Percentiles rank a stretch among this genome's conserved stretches.
Evolutionary conservation across 2,797 vertebrate species (phyloP).

Genomic region (Rhadinocentrus ornatus): DNA sequence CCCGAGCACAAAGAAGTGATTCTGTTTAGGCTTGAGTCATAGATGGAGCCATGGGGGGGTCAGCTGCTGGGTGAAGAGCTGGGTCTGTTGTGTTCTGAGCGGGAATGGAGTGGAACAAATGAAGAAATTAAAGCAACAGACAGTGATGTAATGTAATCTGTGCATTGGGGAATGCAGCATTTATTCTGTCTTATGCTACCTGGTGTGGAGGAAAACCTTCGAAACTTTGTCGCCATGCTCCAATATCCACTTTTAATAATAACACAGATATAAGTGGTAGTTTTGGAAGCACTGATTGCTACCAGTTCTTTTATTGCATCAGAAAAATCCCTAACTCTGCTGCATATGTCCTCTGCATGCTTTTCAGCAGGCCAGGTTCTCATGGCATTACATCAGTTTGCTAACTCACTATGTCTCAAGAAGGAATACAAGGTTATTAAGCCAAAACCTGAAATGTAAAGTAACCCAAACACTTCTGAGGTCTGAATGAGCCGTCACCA

Average conservation of each 20-base stretch:
- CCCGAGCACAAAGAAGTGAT: constrained; percentile 71
- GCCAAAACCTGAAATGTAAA: background rate
- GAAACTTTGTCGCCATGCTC: background rate
- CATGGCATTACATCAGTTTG: background rate
- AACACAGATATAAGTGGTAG: background rate
- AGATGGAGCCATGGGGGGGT: constrained; percentile 61
- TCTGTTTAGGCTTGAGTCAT: constrained; percentile 77
- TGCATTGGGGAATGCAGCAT: background rate
- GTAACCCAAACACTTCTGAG: constrained; percentile 9
- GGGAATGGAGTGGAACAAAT: constrained; percentile 44
- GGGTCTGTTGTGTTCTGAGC: constrained; percentile 51
- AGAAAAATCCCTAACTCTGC: background rate
- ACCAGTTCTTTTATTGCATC: background rate
- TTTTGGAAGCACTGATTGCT: background rate
- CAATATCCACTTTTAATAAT: background rate
- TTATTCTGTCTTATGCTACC: background rate
- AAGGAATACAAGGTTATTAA: background rate
- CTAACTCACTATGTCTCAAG: background rate
- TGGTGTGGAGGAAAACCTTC: background rate
- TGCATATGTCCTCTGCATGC: background rate
- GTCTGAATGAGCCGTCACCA: constrained; percentile 36
- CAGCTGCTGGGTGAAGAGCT: constrained; percentile 60
- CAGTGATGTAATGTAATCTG: constrained; percentile 16
- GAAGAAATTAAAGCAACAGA: constrained; percentile 49
- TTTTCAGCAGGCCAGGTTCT: background rate